Conservation (phyloP, 2,113 vertebrate species). For the Coreoperca whiteheadi region DNA sequence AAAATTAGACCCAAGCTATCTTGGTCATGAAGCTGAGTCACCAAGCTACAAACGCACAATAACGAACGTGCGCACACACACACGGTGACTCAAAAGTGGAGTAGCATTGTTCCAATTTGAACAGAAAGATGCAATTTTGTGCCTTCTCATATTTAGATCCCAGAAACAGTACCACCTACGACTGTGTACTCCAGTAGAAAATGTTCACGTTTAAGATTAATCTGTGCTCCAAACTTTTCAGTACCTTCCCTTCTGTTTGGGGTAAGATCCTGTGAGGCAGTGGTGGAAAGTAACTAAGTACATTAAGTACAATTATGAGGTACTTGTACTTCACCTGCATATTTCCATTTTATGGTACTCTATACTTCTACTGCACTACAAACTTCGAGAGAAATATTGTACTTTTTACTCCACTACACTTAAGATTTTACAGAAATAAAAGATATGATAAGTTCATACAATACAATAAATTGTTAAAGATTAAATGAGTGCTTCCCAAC, state of each 20-base stretch:
- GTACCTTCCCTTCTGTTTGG: background rate
- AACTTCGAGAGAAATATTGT: too few species aligned
- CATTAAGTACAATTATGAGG: background rate
- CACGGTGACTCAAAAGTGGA: slow-evolving; percentile 25
- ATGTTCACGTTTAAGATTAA: background rate
- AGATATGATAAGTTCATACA: too few species aligned
- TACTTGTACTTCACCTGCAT: background rate
- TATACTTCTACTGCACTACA: background rate
- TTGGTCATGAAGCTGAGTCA: slow-evolving; percentile 71
- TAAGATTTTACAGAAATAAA: background rate
- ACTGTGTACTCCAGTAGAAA: background rate
- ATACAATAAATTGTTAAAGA: too few species aligned
- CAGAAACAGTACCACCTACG: background rate
- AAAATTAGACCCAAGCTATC: slow-evolving; percentile 69
- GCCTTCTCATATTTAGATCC: slow-evolving; percentile 13
- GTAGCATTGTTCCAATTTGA: background rate
- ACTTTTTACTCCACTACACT: background rate
- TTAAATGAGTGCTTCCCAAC: too few species aligned
- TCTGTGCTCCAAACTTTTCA: background rate
- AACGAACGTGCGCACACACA: slow-evolving; percentile 16
- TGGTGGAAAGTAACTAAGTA: background rate
- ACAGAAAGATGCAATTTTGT: slow-evolving; percentile 34
- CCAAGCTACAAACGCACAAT: slow-evolving; percentile 35
- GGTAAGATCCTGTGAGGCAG: background rate
- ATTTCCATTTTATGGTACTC: background rate